phyloP scores from a whole-genome alignment of 2,797 vertebrate species.

The Okamejei kenojei region DNA sequence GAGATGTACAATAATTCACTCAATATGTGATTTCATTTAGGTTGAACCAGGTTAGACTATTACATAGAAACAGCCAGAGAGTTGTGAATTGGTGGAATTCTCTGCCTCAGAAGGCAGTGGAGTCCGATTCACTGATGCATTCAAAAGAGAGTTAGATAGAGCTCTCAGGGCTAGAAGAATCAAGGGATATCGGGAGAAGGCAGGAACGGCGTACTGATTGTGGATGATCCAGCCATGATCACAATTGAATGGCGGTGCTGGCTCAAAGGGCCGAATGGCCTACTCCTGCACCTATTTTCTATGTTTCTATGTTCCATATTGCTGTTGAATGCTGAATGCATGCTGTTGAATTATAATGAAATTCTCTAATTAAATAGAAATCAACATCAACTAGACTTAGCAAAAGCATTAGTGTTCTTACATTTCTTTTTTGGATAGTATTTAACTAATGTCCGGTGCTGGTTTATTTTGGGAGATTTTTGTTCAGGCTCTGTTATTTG shows the following conservation, averaged over 20 bases:
- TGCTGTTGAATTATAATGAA: not conserved
- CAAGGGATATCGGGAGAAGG: too few relatives aligned
- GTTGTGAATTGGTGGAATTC: not conserved
- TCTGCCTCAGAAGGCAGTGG: too few relatives aligned
- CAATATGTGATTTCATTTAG: not conserved
- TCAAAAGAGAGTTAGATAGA: too few relatives aligned
- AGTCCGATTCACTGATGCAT: too few relatives aligned
- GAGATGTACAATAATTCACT: not conserved
- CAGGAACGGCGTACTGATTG: too few relatives aligned
- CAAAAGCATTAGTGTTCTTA: not conserved
- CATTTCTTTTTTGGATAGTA: not conserved
- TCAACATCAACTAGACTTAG: not conserved
- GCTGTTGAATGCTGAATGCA: too few relatives aligned
- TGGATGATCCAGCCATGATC: too few relatives aligned
- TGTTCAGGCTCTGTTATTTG: not conserved
- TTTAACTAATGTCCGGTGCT: not conserved
- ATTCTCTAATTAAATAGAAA: not conserved
- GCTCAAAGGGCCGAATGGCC: too few relatives aligned
- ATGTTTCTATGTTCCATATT: too few relatives aligned
- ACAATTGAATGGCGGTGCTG: too few relatives aligned
- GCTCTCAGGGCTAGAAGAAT: too few relatives aligned
- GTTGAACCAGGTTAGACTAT: not conserved
- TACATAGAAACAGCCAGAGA: not conserved
- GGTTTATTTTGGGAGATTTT: not conserved
- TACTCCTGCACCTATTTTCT: too few relatives aligned